Base-by-base conservation (phyloP, 2,113 vertebrate species). In the Stomatorhinus ivindoensis region DNA sequence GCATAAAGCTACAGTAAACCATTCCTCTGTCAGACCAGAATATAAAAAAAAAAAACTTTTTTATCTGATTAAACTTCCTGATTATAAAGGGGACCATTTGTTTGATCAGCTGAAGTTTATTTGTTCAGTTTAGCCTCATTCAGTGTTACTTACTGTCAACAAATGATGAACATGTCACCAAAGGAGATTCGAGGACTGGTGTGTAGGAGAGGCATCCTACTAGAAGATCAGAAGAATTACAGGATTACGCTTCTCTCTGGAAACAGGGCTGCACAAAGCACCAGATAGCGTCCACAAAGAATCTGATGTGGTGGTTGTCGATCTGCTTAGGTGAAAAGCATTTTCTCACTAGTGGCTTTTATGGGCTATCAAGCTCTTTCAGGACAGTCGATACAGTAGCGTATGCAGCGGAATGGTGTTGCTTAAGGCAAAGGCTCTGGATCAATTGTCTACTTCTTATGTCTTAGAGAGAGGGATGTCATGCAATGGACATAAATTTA, bases 391-490 rank as follows among this genome's bases (percentile, higher is more conserved):
- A 91, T 91, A 88, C 92, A 87, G 90, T 91, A 91, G 83, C 11
- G 15, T 76, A 13, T 88, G 17, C 15, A 21, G 19, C 50, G 44
- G 1, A 35, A 39, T 69, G 69, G 35, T 17, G 24, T 31, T 94
- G 94, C 94, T 93, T 93, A 92, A 92, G 93, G 95, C 94, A 94
- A 94, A 95, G 94, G 95, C 92, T 89, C 91, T 90, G 89, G 92
- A 94, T 95, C 94, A 93, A 92, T 93, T 94, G 93, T 94, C 94
- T 94, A 94, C 92, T 94, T 93, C 93, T 94, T 95, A 95, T 95
- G 94, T 95, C 95, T 94, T 91, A 92, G 95, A 95, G 94, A 95
- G 95, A 95, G 94, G 90, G 93, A 94, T 94, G 94, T 95, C 94
- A 92, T 95, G 93, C 94, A 94, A 94, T 95, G 94, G 95, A 93